Evolutionary conservation across 2,888 invertebrate species (phyloP).

Genomic region (Meloe dianella): DNA sequence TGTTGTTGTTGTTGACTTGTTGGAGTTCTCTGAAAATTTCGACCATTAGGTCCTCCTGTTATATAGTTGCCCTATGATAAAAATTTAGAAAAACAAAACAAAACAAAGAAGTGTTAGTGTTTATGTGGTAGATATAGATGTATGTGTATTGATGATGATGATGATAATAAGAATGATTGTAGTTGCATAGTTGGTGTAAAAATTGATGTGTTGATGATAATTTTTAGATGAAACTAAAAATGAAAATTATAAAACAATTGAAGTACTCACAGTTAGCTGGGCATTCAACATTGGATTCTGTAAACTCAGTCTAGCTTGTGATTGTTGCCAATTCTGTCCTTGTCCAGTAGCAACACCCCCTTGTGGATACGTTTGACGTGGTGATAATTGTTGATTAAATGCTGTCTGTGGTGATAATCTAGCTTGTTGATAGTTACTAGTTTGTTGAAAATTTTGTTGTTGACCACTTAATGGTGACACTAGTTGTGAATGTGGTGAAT

Average conservation of each 20-base stretch:
- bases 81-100: conserved; percentile 9
- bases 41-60: conserved; percentile 38
- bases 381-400: conserved; percentile 65
- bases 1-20: conserved; percentile 35
- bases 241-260: neutral
- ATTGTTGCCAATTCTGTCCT: conserved; percentile 53
- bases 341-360: conserved; percentile 23
- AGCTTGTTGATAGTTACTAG: conserved; percentile 55
- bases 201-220: conserved; percentile 8
- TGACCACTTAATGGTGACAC: conserved; percentile 55
- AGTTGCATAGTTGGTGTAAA: neutral
- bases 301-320: conserved; percentile 67
- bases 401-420: conserved; percentile 66
- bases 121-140: conserved; percentile 18
- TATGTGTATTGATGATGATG: conserved; percentile 17
- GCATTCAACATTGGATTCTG: conserved; percentile 91
- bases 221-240: conserved; percentile 16
- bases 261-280: conserved; percentile 74
- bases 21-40: conserved; percentile 48
- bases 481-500: conserved; percentile 60
- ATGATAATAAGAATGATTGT: neutral
- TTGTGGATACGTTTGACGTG: conserved; percentile 58
- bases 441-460: conserved; percentile 52
- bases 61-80: conserved; percentile 37
- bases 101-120: conserved; percentile 24